Percentiles rank a stretch among this genome's conserved stretches.
These are phyloP conservation scores for Dasyprocta punctata DNA, from an alignment of 2,113 vertebrate species.

Conservation along the genomic window DNA sequence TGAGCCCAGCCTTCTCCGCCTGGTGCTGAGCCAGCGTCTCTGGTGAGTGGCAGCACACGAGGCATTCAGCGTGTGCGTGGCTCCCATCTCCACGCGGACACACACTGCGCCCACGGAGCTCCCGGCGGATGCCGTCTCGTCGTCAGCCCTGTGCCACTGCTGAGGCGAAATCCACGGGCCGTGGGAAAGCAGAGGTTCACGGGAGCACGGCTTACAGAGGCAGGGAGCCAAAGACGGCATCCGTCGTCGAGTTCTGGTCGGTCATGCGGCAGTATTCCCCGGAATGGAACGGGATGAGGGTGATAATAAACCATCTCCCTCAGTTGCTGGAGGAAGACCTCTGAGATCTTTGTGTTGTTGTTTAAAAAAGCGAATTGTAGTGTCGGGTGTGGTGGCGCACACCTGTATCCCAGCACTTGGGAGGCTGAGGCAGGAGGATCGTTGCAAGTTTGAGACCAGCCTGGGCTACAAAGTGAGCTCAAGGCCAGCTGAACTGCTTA, in stretches of 20 bases:
- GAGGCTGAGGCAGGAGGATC: background rate
- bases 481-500: too few relatives aligned
- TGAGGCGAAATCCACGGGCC: background rate
- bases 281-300: background rate
- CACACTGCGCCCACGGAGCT: rapidly evolving
- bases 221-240: background rate
- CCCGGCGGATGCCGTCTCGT: rapidly evolving
- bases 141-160: background rate
- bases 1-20: background rate
- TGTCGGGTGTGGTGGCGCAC: background rate
- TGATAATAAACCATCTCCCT: background rate
- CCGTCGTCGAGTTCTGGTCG: rapidly evolving
- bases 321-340: background rate
- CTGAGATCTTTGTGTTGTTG: background rate
- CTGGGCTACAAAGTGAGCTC: too few relatives aligned
- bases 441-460: too few relatives aligned
- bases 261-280: rapidly evolving
- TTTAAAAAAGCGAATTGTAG: background rate
- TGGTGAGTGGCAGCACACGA: rapidly evolving
- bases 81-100: rapidly evolving
- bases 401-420: background rate
- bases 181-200: background rate
- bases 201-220: background rate
- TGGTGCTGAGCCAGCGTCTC: rapidly evolving
- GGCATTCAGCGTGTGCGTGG: rapidly evolving